Evolutionary conservation across 2,113 vertebrate species (phyloP), one percentile per base, ranked within the genome.

Genomic region (Spermophilus dauricus): DNA sequence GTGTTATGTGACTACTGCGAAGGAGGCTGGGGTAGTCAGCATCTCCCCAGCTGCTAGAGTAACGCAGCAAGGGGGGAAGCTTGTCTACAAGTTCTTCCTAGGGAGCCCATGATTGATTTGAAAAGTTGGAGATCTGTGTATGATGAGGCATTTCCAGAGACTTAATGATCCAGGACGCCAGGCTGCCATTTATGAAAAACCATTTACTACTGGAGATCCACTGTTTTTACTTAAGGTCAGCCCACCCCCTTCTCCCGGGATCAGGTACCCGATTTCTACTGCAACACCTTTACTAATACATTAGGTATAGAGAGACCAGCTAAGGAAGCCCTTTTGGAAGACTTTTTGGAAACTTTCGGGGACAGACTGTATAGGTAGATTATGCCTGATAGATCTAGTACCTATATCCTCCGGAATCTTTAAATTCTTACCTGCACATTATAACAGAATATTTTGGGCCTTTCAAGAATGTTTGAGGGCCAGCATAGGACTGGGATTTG

Each of bases 351-450:
- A 37, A 20, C 65, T 88, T 26, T 96, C 30, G 42, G 63, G 51
- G 61, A 53, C 45, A 34, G 26, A 69, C n/a, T 73, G 18, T 58
- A 34, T 75, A 37, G 42, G 14, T 26, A 9, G 72, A 37, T 37
- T 48, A 42, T 42, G 3, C 18, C 34, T 51, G 45, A 32, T 58
- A 32, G 72, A 89, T 65, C 17, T 16, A 76, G n/a, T 56, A 67
- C 69, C 10, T 75, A 37, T 73, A 45, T 61, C n/a, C 56, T 37
- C 20, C 34, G 17, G 14, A 63, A 30, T 89, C 65, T 89, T 92
- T 89, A 95, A 69, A 93, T 89, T 86, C 39, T 34, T 22, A 70
- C 73, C 63, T 69, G 78, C 45, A 24, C 26, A 13, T 93, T 83
- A 73, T 39, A 70, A 39, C 32, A 18, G 73, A 92, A 95, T 20